phyloP scores from a whole-genome alignment of 1,140 invertebrate species.

The Metopolophium dirhodum region DNA sequence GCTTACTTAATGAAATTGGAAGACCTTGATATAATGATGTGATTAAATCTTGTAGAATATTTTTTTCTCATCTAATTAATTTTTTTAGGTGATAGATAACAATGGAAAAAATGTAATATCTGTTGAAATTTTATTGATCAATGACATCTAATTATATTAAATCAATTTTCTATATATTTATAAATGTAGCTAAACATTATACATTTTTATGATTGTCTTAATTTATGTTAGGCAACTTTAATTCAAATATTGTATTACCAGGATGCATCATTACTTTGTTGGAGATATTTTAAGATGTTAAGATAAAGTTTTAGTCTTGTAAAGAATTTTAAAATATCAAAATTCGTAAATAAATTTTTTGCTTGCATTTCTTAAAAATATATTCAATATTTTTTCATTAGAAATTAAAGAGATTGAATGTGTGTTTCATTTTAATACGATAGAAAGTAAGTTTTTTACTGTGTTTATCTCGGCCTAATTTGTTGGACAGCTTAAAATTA shows the following conservation, averaged over 20 bases:
- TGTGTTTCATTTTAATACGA: background rate
- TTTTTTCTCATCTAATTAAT: background rate
- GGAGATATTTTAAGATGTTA: background rate
- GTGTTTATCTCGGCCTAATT: background rate
- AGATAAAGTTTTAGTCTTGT: background rate
- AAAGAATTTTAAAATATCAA: background rate
- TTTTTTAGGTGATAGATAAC: background rate
- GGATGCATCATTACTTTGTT: no score
- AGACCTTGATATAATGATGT: background rate
- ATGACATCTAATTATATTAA: background rate
- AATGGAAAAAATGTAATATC: background rate
- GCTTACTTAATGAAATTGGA: background rate
- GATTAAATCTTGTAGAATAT: background rate
- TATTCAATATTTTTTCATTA: background rate
- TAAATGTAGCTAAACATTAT: background rate
- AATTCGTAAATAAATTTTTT: no score
- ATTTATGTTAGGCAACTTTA: background rate
- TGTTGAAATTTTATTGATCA: background rate
- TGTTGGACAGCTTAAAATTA: background rate
- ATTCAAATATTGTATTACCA: background rate
- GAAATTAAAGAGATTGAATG: background rate
- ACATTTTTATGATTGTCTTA: background rate
- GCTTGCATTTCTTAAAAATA: background rate
- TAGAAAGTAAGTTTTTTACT: background rate
- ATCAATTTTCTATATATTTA: background rate